Base-by-base conservation (phyloP, 2,888 invertebrate species). In the Xanthia icteritia region DNA sequence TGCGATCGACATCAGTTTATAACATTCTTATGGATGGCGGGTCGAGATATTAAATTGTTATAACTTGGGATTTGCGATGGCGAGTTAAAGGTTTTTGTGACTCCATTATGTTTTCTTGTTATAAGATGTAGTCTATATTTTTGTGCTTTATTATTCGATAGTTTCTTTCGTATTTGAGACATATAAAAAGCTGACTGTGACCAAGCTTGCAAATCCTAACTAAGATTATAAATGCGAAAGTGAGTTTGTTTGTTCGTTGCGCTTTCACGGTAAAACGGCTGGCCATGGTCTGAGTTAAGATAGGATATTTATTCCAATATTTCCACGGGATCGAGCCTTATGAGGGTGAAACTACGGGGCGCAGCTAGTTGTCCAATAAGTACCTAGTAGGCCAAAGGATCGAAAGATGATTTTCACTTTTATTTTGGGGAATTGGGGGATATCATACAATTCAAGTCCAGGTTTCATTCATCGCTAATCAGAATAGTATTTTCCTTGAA, bases 1-100 rank as follows among this genome's bases (percentile, higher is more conserved):
- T 79, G 74, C 89, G 82, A 86, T 89, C 85, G 86, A 85, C 87
- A 86, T 87, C 87, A 87, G 81, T 88, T 89, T 85, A 83, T 89
- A 88, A 89, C 86, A 89, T 87, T 89, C 86, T 89, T 90, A 90
- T 83, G 88, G 86, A 86, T 79, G 76, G 76, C 75, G 86, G 87
- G 86, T 85, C 79, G 82, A 68, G 84, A 82, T 86, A 89, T 89
- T 89, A 88, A 89, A 89, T 90, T 90, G 89, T 90, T 89, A 90
- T 85, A 87, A 86, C 82, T 85, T 77, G 79, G 85, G 88, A 88
- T 90, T 87, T 86, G 65, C 86, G 88, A 90, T 86, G 81, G 85
- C 85, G 36, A 67, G 75, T 83, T 78, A 79, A 77, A 68, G 81
- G 77, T 82, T 86, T 87, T 89, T 86, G 89, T 88, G 79, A 67